Evolutionary conservation across 2,797 vertebrate species (phyloP), one percentile per base, ranked within the genome.

Genomic region (Cirrhinus molitorella): DNA sequence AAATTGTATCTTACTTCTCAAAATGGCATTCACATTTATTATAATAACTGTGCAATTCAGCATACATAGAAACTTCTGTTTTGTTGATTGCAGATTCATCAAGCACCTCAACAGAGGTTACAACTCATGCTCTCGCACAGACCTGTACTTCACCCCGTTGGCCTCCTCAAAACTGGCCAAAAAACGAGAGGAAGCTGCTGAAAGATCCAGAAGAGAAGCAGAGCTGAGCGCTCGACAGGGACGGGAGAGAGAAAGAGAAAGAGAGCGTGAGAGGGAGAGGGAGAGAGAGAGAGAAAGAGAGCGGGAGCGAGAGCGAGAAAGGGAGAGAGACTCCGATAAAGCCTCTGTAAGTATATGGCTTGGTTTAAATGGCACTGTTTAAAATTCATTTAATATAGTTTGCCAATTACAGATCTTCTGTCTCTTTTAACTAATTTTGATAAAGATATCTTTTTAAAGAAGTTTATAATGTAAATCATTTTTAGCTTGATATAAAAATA

Each of bases 31-130:
- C 4, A 34, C 31, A 63, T 63, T 31, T 63, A 28, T 63, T 63
- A 67, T 40, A 31, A 28, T 49, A 31, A 14, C 21, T 6, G 14
- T 34, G 3, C 34, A 10, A 14, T 55, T 37, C 8, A n/a, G 49
- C 13, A 13, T 28, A 9, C n/a, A 16, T 3, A 28, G 2, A 79
- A 11, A 43, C 10, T 19, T 75, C 1, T 84, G 25, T 78, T 81
- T 75, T 86, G 3, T 87, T 57, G 83, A 55, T 85, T 87, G 66
- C 89, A 99, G 98, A 93, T 99, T 99, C 89, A 98, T 97, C 88
- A 99, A 99, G 88, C 97, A 98, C 89, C 92, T 98, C 90, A 97
- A 97, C 93, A 97, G 98, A 72, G 98, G 98, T 70, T 97, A 97
- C 94, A 99, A 99, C 91, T 98, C 97, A 0, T 99, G 98, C 73